These are phyloP conservation scores for Fringilla coelebs DNA, from an alignment of 2,797 vertebrate species.

Conservation along the genomic window DNA sequence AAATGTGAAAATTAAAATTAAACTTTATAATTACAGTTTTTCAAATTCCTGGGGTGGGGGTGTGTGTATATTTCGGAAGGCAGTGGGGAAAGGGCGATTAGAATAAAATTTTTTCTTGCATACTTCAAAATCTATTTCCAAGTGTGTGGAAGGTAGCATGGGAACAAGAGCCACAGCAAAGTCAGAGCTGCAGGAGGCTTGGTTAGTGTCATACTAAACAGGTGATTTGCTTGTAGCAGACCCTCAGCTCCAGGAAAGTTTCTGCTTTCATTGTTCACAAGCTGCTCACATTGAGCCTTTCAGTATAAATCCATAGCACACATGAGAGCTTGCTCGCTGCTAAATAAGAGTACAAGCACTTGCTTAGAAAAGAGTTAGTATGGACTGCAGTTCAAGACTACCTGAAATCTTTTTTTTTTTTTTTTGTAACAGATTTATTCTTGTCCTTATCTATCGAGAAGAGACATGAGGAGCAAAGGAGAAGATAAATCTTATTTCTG, in stretches of 20 bases:
- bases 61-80: not conserved
- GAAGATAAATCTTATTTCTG: not conserved
- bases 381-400: not conserved
- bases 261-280: not conserved
- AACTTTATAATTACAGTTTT: not conserved
- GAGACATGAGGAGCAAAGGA: not conserved
- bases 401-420: not conserved
- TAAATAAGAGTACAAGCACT: not conserved
- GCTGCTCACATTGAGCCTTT: not conserved
- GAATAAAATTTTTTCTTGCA: not conserved
- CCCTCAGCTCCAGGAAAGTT: not conserved
- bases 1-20: not conserved
- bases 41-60: not conserved
- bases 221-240: not conserved
- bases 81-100: not conserved
- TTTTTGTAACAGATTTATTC: not conserved
- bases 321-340: not conserved
- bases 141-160: fast-evolving
- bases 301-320: not conserved
- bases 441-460: not conserved
- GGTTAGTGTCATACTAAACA: not conserved
- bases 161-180: not conserved
- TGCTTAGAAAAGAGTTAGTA: not conserved
- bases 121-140: not conserved
- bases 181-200: not conserved